Evolutionary conservation across 2,888 invertebrate genomes (phyloP), one percentile per base, ranked within the genome.

Genomic region (Leptinotarsa peninsularis): DNA sequence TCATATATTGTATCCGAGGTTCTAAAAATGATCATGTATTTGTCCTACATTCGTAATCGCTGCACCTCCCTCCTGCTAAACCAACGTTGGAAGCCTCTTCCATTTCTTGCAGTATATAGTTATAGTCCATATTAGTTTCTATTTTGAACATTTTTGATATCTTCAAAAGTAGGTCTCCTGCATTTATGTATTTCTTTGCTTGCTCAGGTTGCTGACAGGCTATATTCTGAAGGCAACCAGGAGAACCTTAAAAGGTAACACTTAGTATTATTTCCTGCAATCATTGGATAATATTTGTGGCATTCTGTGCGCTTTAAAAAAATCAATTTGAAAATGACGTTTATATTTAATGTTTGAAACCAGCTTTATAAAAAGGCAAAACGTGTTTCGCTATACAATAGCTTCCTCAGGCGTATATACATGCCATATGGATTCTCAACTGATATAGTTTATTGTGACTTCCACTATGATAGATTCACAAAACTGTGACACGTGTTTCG

Each of bases 191-290:
- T 79, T 94, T 91, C 73, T 91, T 91, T 13, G 95, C 94, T 75
- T 93, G 92, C 66, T 90, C 89, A 0, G 95, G 95, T 79, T 92
- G 91, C 84, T 93, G 92, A 83, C 96, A 96, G 13, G 95, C 93
- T 3, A 95, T 91, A 69, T 93, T 91, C 85, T 94, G 93, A 49
- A 96, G 89, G 84, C 96, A 96, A 60, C 92, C 91, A 50, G 89
- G 91, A 83, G 92, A 78, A 70, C 84, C 84, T 83, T 33, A n/a
- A 52, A 50, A 50, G n/a, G 10, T 43, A 43, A 43, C 43, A 43
- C 43, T 10, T 5, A 43, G 3, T 10, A 43, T 43, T 43, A 10
- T 43, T 43, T 43, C 3, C 43, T 43, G 43, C 43, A 43, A 43
- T 0, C 43, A 43, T 10, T 43, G 10, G 3, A 43, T 13, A 43